Evolutionary conservation across 1,140 invertebrate genomes (phyloP).

Genomic region (Dendroctonus valens): DNA sequence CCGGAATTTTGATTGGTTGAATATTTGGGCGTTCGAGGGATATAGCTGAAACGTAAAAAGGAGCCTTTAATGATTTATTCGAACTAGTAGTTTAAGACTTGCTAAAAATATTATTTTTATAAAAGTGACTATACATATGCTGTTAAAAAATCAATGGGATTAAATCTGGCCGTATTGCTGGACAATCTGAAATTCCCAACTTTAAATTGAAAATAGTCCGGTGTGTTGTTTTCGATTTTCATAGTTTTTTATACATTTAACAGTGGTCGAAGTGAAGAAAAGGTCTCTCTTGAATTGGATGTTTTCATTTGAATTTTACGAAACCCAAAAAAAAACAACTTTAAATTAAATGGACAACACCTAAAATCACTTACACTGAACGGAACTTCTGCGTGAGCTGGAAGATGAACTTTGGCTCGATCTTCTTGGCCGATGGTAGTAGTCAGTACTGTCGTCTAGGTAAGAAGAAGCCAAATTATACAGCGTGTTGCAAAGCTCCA

Average conservation of each 20-base stretch:
- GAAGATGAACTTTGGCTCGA: background rate
- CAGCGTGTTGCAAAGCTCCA: background rate
- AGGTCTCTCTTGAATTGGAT: background rate
- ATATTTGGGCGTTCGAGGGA: constrained; percentile 2
- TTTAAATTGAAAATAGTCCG: no score
- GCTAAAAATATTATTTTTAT: no score
- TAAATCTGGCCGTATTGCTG: no score
- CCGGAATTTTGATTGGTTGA: constrained; percentile 7
- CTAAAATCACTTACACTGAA: background rate
- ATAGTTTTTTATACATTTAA: no score
- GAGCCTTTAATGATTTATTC: background rate
- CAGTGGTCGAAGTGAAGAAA: no score
- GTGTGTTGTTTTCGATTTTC: no score
- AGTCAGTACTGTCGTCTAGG: constrained; percentile 3
- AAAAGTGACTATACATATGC: no score
- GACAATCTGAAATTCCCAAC: no score
- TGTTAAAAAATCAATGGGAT: no score
- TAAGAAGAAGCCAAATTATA: background rate
- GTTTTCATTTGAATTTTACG: background rate
- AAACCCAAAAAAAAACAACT: no score
- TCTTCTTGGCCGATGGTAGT: constrained; percentile 8
- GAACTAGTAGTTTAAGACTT: background rate
- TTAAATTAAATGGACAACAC: background rate
- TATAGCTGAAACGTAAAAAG: background rate
- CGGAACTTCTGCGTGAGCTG: constrained; percentile 3